These are phyloP conservation scores for Macquaria australasica DNA, from an alignment of 2,113 vertebrate species.

Conservation along the genomic window DNA sequence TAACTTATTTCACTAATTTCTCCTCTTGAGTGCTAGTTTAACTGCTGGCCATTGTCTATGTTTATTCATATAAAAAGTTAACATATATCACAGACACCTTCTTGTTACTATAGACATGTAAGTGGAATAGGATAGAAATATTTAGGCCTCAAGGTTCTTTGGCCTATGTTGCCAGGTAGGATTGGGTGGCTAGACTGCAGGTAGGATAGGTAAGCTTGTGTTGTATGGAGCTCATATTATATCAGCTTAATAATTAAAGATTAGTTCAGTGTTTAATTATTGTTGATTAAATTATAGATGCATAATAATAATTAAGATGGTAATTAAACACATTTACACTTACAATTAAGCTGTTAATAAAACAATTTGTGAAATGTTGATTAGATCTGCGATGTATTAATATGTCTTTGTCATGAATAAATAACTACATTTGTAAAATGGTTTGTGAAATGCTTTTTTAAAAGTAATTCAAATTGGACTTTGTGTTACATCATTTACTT, in stretches of 20 bases:
- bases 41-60: neutral
- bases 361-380: conserved; percentile 39
- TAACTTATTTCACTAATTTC: neutral
- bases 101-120: neutral
- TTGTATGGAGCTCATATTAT: neutral
- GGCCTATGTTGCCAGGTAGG: neutral
- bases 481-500: neutral
- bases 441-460: neutral
- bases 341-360: conserved; percentile 38
- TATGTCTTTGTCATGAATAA: neutral
- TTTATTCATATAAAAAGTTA: neutral
- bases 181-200: no score
- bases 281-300: conserved; percentile 52
- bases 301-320: conserved; percentile 30
- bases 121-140: neutral
- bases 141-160: neutral
- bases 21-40: neutral
- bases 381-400: conserved; percentile 13
- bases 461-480: neutral
- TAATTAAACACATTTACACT: conserved; percentile 39
- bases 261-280: conserved; percentile 31
- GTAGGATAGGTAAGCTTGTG: neutral
- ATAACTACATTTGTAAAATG: neutral
- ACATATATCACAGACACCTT: neutral
- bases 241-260: conserved; percentile 1